A percentile compares a stretch with the other conserved stretches of the same genome.
These are phyloP conservation scores for Empidonax traillii DNA, from an alignment of 2,113 vertebrate species.

Conservation along the genomic window DNA sequence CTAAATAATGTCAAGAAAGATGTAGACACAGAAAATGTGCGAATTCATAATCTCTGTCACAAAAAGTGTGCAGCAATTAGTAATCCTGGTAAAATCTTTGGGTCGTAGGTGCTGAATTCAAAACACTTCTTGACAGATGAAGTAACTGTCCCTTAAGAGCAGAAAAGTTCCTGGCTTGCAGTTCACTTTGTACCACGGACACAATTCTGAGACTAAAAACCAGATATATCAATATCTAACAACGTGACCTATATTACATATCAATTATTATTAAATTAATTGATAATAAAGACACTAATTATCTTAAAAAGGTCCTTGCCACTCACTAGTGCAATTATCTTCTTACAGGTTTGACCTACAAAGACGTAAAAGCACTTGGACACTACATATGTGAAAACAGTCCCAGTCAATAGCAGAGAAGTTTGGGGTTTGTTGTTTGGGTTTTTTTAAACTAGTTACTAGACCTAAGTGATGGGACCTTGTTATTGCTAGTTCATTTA, in stretches of 20 bases:
- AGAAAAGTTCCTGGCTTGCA: background rate
- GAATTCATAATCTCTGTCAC: background rate
- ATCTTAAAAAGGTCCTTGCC: background rate
- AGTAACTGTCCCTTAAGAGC: background rate
- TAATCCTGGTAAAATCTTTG: background rate
- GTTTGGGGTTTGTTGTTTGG: background rate
- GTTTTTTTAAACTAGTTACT: background rate
- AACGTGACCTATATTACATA: background rate
- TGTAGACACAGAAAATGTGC: background rate
- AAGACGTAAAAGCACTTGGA: background rate
- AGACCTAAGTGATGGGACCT: constrained; percentile 12
- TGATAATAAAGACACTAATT: background rate
- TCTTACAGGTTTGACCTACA: background rate
- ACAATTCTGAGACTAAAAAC: background rate
- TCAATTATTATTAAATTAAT: background rate
- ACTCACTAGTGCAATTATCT: background rate
- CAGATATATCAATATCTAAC: background rate
- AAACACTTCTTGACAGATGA: background rate
- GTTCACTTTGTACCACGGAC: background rate
- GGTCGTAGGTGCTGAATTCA: background rate
- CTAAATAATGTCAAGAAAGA: background rate
- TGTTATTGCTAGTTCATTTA: constrained; percentile 36
- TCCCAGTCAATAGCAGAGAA: background rate
- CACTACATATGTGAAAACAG: background rate
- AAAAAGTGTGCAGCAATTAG: background rate